Conservation (phyloP, 1,140 invertebrate species). For the Hyles vespertilio region DNA sequence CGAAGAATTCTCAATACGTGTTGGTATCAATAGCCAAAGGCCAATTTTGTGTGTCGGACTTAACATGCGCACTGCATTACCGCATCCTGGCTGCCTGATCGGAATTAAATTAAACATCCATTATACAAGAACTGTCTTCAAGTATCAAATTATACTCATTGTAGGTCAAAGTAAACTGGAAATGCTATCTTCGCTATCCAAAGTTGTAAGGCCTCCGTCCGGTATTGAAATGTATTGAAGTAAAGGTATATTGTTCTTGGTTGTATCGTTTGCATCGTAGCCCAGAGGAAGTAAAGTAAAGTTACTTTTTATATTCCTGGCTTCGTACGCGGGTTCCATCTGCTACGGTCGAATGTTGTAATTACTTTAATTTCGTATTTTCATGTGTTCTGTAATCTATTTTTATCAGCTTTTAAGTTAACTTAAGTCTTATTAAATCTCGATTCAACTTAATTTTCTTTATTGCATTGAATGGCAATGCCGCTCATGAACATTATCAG, state of each 20-base stretch:
- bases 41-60: slow-evolving; percentile 56
- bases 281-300: slow-evolving; percentile 39
- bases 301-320: slow-evolving; percentile 22
- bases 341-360: too few species aligned
- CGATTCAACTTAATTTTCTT: too few species aligned
- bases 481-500: too few species aligned
- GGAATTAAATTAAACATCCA: slow-evolving; percentile 41
- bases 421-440: too few species aligned
- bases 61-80: slow-evolving; percentile 39
- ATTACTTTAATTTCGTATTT: too few species aligned
- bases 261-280: slow-evolving; percentile 27
- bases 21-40: slow-evolving; percentile 45
- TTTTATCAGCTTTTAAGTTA: too few species aligned
- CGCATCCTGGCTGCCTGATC: slow-evolving; percentile 49
- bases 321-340: too few species aligned
- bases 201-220: too few species aligned
- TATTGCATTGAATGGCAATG: too few species aligned
- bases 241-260: too few species aligned
- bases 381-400: too few species aligned
- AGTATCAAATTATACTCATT: background rate
- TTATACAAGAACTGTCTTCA: slow-evolving; percentile 18
- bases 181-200: background rate
- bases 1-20: slow-evolving; percentile 24
- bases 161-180: slow-evolving; percentile 20
- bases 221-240: too few species aligned